A percentile compares a stretch with the other conserved stretches of the same genome.
Conservation (phyloP, 30 jellyfish, hydroid and myxozoan species). For the Rhopilema esculentum region DNA sequence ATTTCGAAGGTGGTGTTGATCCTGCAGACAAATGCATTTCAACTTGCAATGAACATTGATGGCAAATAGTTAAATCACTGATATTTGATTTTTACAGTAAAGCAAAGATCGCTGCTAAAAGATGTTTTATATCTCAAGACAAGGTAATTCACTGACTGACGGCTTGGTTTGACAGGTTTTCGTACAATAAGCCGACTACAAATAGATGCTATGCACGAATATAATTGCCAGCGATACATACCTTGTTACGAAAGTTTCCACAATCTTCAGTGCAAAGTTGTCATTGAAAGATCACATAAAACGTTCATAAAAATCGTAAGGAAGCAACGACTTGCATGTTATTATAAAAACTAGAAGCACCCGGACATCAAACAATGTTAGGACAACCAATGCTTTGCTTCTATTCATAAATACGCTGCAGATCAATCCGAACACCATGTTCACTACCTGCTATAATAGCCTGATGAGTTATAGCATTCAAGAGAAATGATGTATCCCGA, state of each 20-base stretch:
- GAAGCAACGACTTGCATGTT: background rate
- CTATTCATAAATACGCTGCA: background rate
- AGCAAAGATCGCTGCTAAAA: too few relatives aligned
- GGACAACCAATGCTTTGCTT: background rate
- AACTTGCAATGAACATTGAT: too few relatives aligned
- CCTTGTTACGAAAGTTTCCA: background rate
- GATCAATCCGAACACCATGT: background rate
- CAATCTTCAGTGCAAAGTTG: background rate
- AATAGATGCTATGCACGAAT: background rate
- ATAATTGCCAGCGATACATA: background rate
- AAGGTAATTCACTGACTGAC: too few relatives aligned
- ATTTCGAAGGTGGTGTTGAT: too few relatives aligned
- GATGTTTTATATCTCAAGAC: too few relatives aligned
- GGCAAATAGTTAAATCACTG: too few relatives aligned
- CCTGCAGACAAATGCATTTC: too few relatives aligned
- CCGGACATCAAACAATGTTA: background rate
- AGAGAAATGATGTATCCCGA: background rate
- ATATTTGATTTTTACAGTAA: too few relatives aligned
- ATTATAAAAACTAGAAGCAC: background rate
- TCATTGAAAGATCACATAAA: background rate
- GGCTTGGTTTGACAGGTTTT: too few relatives aligned
- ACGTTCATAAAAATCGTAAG: background rate
- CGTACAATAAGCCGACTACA: too few relatives aligned
- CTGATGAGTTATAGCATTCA: background rate
- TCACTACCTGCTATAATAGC: background rate